These are phyloP conservation scores for Verasper variegatus DNA, from an alignment of 2,113 vertebrate genomes.

Conservation along the genomic window DNA sequence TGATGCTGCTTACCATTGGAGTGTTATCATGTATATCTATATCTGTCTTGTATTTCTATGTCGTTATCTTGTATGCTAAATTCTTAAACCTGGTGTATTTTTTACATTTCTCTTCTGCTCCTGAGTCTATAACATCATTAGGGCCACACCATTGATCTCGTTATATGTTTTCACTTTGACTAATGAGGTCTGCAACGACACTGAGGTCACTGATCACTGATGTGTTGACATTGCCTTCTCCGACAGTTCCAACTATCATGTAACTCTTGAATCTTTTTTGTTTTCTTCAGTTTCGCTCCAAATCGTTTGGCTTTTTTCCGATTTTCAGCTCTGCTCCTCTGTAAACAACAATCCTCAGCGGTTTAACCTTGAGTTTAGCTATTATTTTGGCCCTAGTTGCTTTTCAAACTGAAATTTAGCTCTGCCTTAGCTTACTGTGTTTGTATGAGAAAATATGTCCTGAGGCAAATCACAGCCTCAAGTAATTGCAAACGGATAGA, in stretches of 20 bases:
- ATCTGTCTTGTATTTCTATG: no score
- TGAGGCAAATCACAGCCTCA: not conserved
- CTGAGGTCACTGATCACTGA: conserved; percentile 11
- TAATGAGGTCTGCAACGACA: conserved; percentile 29
- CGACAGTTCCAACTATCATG: not conserved
- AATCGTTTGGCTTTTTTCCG: not conserved
- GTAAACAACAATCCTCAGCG: not conserved
- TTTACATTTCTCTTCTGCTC: not conserved
- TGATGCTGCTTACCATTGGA: no score
- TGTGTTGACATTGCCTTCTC: not conserved
- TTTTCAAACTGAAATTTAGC: not conserved
- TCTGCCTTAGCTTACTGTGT: not conserved
- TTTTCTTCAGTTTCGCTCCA: not conserved
- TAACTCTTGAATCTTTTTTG: no score
- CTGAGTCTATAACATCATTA: not conserved
- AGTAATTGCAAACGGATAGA: not conserved
- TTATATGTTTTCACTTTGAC: conserved; percentile 22
- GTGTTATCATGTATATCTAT: no score
- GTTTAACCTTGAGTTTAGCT: not conserved
- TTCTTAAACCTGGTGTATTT: not conserved
- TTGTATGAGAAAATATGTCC: not conserved
- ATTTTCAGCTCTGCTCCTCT: not conserved
- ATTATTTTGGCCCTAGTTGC: not conserved
- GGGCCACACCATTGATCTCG: conserved; percentile 9
- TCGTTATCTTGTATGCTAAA: no score